A percentile compares a stretch with the other conserved stretches of the same genome.
Evolutionary conservation across 2,888 invertebrate species (phyloP).

Genomic region (Melieria picta): DNA sequence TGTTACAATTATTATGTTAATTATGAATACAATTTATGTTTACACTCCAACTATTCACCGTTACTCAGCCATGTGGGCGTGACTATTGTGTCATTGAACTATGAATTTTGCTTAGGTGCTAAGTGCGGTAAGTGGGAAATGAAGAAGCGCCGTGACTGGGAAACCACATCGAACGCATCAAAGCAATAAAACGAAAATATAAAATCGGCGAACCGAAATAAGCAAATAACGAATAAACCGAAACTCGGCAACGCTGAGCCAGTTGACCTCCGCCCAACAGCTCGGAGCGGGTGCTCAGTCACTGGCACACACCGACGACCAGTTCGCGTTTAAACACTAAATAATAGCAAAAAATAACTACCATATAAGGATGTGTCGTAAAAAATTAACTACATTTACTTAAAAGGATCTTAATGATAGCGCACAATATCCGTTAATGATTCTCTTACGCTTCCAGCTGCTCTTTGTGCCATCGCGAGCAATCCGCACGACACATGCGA

Average conservation of each 20-base stretch:
- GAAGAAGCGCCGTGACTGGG: too few species aligned
- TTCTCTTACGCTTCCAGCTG: constrained; percentile 15
- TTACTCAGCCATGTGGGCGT: constrained; percentile 19
- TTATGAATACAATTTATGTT: constrained; percentile 22
- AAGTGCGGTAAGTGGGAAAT: constrained; percentile 5
- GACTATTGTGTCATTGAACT: constrained; percentile 5
- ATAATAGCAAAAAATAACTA: constrained; percentile 36
- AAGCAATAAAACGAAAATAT: constrained; percentile 7
- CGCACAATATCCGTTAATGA: constrained; percentile 19
- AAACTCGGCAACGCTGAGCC: too few species aligned
- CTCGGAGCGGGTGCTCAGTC: too few species aligned
- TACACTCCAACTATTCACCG: constrained; percentile 14
- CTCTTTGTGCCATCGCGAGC: constrained; percentile 16
- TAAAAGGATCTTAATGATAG: constrained; percentile 33
- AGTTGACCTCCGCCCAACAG: too few species aligned
- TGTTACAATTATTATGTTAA: constrained; percentile 19
- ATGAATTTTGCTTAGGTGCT: constrained; percentile 15
- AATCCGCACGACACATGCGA: not conserved
- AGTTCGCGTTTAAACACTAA: constrained; percentile 32
- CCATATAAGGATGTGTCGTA: constrained; percentile 22
- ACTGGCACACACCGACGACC: too few species aligned
- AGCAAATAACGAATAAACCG: constrained; percentile 20
- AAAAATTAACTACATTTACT: constrained; percentile 38
- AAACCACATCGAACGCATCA: constrained; percentile 6
- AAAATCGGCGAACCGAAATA: constrained; percentile 6